Percentiles rank a stretch among this genome's conserved stretches.
Conservation (phyloP, 2,113 vertebrate species). For the Nestor notabilis region DNA sequence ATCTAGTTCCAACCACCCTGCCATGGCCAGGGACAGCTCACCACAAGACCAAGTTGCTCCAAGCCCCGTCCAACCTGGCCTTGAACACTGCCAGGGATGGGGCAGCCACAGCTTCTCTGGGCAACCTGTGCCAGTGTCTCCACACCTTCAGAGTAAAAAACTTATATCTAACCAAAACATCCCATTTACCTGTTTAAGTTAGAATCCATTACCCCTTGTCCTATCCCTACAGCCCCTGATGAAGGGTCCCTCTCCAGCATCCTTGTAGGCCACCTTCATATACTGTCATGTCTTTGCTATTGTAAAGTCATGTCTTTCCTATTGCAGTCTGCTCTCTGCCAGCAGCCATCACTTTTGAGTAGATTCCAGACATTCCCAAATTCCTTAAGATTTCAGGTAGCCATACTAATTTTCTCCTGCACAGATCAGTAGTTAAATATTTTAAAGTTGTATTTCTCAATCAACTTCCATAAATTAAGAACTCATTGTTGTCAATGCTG, state of each 20-base stretch:
- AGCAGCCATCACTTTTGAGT: background rate
- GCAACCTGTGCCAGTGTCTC: background rate
- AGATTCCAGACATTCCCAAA: background rate
- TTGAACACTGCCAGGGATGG: background rate
- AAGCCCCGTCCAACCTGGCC: background rate
- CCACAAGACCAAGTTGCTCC: background rate
- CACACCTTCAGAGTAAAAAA: background rate
- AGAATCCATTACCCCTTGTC: background rate
- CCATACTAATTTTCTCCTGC: background rate
- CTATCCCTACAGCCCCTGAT: background rate
- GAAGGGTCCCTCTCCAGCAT: background rate
- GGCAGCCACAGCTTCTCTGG: background rate
- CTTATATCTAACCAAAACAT: background rate
- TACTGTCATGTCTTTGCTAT: background rate
- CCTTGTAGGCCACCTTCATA: background rate
- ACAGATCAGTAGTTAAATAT: background rate
- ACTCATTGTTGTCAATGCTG: background rate
- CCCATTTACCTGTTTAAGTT: background rate
- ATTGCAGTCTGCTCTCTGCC: background rate
- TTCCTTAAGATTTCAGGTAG: background rate
- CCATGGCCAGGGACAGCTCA: background rate
- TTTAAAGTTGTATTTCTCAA: background rate
- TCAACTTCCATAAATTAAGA: background rate
- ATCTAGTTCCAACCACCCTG: background rate
- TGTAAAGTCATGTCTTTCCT: accelerated